Evolutionary conservation across 2,888 invertebrate genomes (phyloP).

Genomic region (Sphaerophoria taeniata): DNA sequence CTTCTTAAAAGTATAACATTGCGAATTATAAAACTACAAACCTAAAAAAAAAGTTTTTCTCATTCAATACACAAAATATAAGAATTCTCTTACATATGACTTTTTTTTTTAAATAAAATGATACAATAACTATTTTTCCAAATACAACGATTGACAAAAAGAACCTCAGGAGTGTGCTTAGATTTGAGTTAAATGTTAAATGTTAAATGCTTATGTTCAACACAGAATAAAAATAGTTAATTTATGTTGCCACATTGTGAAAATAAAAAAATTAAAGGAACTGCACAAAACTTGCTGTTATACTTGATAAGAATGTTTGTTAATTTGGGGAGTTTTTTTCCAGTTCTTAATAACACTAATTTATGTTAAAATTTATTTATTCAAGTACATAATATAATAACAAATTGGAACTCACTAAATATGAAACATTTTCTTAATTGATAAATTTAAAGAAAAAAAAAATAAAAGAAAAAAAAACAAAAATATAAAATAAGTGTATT

Average conservation of each 20-base stretch:
- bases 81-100: background rate
- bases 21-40: no score
- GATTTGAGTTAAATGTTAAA: slow-evolving; percentile 28
- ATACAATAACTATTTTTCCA: slow-evolving; percentile 62
- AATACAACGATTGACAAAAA: slow-evolving; percentile 67
- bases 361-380: slow-evolving; percentile 7
- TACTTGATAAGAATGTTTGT: slow-evolving; percentile 35
- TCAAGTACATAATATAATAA: slow-evolving; percentile 21
- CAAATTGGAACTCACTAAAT: slow-evolving; percentile 36
- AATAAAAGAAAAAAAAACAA: background rate
- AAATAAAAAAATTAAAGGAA: slow-evolving; percentile 19
- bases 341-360: background rate
- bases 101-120: slow-evolving; percentile 51
- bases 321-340: slow-evolving; percentile 43
- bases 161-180: slow-evolving; percentile 70
- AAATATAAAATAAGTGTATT: slow-evolving; percentile 35
- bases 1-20: no score
- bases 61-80: background rate
- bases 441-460: slow-evolving; percentile 30
- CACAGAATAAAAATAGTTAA: slow-evolving; percentile 8
- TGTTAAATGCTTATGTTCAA: no score
- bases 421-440: slow-evolving; percentile 34
- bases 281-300: slow-evolving; percentile 56
- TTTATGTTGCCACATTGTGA: slow-evolving; percentile 17
- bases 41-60: no score